Conservation (phyloP, 2,797 vertebrate species). For the Crocodylus rhombifer region DNA sequence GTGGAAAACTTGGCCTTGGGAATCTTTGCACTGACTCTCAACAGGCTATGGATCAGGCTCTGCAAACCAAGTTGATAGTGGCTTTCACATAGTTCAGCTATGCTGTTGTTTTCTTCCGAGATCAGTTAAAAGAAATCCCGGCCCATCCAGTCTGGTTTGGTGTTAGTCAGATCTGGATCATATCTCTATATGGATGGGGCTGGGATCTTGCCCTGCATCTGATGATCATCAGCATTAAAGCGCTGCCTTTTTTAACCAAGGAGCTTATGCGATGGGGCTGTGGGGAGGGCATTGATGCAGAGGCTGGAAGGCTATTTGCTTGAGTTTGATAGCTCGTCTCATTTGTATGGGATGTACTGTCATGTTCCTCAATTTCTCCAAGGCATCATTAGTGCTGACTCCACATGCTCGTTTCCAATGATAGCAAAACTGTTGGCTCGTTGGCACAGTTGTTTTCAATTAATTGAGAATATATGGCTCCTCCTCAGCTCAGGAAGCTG, state of each 20-base stretch:
- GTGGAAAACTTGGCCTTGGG: no score
- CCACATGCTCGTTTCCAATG: not conserved
- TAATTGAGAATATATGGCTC: not conserved
- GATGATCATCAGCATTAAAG: not conserved
- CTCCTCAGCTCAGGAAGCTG: not conserved
- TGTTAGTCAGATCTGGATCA: not conserved
- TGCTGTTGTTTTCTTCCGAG: not conserved
- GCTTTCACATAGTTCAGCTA: not conserved
- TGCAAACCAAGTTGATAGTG: not conserved
- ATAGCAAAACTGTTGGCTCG: not conserved
- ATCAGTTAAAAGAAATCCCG: not conserved
- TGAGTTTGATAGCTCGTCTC: not conserved
- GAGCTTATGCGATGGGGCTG: not conserved
- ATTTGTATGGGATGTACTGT: no score
- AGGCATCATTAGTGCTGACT: not conserved
- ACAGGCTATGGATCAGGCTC: not conserved
- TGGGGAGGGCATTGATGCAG: no score
- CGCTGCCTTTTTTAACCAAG: not conserved
- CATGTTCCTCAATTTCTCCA: not conserved
- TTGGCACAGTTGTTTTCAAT: not conserved
- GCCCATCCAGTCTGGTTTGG: not conserved
- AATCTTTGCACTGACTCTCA: no score
- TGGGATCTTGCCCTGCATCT: not conserved
- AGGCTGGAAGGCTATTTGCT: not conserved
- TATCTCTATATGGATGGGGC: not conserved